Base-by-base conservation (phyloP, 2,888 invertebrate species). In the Hypolimnas misippus region DNA sequence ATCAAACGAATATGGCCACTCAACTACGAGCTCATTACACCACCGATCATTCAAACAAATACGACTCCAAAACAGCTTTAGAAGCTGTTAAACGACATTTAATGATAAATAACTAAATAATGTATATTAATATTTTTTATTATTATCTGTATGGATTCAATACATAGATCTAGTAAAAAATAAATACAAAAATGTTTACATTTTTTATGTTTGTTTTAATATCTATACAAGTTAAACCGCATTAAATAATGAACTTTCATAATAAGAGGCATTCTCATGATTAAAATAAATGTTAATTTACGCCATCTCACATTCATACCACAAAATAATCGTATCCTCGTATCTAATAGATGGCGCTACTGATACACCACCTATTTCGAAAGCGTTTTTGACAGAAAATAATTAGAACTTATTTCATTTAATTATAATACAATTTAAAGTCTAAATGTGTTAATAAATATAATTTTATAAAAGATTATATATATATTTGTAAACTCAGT, bases 21-120 rank as follows among this genome's bases (percentile, higher is more conserved):
- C 95, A 95, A 33, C 93, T 96, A 62, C 93, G 94, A 42, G 92
- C 89, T 6, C 97, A 97, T 82, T 86, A 96, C 46, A 78, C 93
- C 17, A 77, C 87, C 0, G 81, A 74, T 1, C 96, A 96, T 81
- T 71, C 88, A 0, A 86, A 92, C 33, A 79, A 86, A 67, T 95
- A 92, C 63, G 87, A 92, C 58, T 73, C 89, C 0, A 87, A 84
- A 60, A 83, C 90, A 51, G 94, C 94, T 0, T 76, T 89, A 19
- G 87, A 90, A 57, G 81, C 84, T 49, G 87, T 84, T 0, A 89
- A 85, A 69, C 75, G 67, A 6, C 84, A 85, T 68, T 70, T 90
- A 4, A 80, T 86, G 76, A 76, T 69, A 31, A 61, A 56, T 21
- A 25, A 56, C 31, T 31, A 25, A 17, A 49, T 2, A n/a, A 14